A percentile compares a stretch with the other conserved stretches of the same genome.
phyloP scores from a whole-genome alignment of 2,797 vertebrate species.

The Chaenodraco wilsoni region DNA sequence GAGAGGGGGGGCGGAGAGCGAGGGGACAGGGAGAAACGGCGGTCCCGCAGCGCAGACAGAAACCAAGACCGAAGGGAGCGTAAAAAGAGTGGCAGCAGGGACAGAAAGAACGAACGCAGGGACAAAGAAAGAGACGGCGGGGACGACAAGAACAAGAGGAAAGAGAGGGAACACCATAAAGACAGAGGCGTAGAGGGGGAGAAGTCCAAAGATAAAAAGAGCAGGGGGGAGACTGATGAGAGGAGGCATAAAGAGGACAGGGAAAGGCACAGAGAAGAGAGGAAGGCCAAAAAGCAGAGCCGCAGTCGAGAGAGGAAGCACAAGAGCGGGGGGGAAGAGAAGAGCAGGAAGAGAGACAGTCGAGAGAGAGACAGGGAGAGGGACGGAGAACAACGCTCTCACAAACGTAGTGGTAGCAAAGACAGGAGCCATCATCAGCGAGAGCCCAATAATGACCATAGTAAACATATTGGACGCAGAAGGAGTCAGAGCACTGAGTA shows the following conservation, averaged over 20 bases:
- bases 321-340: constrained; percentile 88
- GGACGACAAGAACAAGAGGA: constrained; percentile 81
- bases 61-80: constrained; percentile 89
- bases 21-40: constrained; percentile 87
- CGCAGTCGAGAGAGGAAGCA: constrained; percentile 90
- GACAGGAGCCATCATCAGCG: constrained; percentile 89
- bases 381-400: constrained; percentile 84
- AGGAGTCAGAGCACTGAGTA: constrained; percentile 90
- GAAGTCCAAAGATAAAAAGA: constrained; percentile 92
- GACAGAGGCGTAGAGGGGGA: constrained; percentile 89
- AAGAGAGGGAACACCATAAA: constrained; percentile 92
- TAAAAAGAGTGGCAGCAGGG: constrained; percentile 89
- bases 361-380: constrained; percentile 87
- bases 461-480: constrained; percentile 83
- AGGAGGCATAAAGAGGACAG: constrained; percentile 87
- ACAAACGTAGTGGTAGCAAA: constrained; percentile 91
- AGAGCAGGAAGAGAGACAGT: constrained; percentile 88
- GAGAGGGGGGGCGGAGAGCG: constrained; percentile 82
- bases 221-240: constrained; percentile 87
- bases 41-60: constrained; percentile 90
- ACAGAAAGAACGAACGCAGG: constrained; percentile 88
- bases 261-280: constrained; percentile 90
- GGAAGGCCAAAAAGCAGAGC: constrained; percentile 89
- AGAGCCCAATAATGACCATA: constrained; percentile 89
- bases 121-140: constrained; percentile 87